Percentiles rank a stretch among this genome's conserved stretches.
Evolutionary conservation across 92 coral and sea anemone genomes (phyloP).

Genomic region (Phenganax subtilis): DNA sequence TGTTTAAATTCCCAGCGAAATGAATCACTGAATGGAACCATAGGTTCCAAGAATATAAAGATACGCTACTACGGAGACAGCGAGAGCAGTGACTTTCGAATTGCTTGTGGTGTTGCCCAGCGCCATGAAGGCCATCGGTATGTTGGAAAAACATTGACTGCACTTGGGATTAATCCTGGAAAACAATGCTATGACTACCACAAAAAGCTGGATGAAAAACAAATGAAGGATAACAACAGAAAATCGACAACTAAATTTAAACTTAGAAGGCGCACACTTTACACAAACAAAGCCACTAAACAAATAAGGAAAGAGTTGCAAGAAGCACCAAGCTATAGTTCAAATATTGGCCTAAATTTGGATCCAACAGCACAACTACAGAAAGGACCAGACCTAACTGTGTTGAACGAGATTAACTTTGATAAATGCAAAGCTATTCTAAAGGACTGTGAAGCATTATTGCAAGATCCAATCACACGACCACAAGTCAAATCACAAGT

Average conservation of each 20-base stretch:
- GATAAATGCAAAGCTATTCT: no score
- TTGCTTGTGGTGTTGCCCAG: constrained; percentile 16
- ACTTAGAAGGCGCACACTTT: background rate
- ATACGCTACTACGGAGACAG: constrained; percentile 20
- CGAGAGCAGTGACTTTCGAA: constrained; percentile 5
- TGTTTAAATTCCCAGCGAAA: constrained; percentile 33
- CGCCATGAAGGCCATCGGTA: background rate
- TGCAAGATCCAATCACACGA: background rate
- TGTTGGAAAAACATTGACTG: background rate
- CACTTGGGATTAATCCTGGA: constrained; percentile 17
- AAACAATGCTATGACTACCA: background rate
- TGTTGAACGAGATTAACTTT: no score
- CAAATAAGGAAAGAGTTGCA: background rate
- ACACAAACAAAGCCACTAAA: background rate
- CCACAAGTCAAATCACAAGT: background rate
- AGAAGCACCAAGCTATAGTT: background rate
- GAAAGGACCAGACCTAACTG: no score
- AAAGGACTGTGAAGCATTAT: no score
- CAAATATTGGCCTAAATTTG: no score
- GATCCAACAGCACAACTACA: no score
- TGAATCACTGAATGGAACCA: constrained; percentile 23
- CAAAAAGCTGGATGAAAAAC: background rate
- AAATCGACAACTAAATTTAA: background rate
- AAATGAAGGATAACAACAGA: background rate
- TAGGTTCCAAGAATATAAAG: background rate